Evolutionary conservation across 2,113 vertebrate genomes (phyloP), one percentile per base, ranked within the genome.

Genomic region (Periophthalmodon schlosseri): DNA sequence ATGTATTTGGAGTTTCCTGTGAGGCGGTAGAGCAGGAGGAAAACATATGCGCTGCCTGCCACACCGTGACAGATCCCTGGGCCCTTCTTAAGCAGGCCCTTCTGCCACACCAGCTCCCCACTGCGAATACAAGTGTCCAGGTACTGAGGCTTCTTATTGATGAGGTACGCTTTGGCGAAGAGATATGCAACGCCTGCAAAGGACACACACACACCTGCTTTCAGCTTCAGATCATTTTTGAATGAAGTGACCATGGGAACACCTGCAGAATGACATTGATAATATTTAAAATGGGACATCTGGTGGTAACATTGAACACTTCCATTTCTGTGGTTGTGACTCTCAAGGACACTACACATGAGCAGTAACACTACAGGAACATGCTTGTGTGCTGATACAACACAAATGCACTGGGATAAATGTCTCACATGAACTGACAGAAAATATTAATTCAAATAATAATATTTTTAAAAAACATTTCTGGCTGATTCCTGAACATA

Each of bases 1-100:
- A 97, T 95, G 84, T 96, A 96, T 84, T 96, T 97, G 3, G 94
- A 95, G 86, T 95, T 95, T 56, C 95, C 95, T 0, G 95, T 97
- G 76, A 97, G 94, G 57, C 95, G 93, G 18, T 96, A 97, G 0
- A 97, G 91, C 67, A 97, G 91, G 70, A 96, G 92, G 86, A 97
- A 97, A 73, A 97, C 95, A 1, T 96, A 96, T 78, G 95, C 95
- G 57, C 95, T 97, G 33, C 95, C 96, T 58, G 95, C 95, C 24
- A 97, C 92, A 3, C 95, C 94, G 0, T 97, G 96, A 83, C 95
- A 97, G 84, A 97, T 96, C 49, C 96, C 96, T 9, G 96, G 96
- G 18, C 96, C 96, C 80, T 97, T 96, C 93, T 96, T 96, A 84
- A 97, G 84, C 58, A 97, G 86, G 23, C 96, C 96, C 68, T 96